Percentiles rank a stretch among this genome's conserved stretches.
phyloP scores from a whole-genome alignment of 1,140 invertebrate genomes.

The Hypsibius dujardini region DNA sequence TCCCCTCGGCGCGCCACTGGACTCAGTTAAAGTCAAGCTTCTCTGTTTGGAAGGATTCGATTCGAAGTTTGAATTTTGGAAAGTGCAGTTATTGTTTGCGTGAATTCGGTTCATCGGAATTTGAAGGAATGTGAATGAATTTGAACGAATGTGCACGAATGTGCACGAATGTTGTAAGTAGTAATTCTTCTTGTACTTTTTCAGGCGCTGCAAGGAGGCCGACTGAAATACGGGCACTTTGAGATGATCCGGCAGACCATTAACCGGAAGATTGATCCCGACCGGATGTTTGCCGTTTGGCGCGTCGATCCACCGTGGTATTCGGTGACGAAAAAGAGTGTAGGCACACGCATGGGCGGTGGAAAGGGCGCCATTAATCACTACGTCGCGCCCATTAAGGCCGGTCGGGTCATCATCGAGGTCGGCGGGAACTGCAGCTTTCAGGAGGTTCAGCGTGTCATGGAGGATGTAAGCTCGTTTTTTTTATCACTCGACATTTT shows the following conservation, averaged over 20 bases:
- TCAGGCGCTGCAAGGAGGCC: conserved; percentile 59
- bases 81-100: too few relatives aligned
- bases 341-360: conserved; percentile 78
- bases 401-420: conserved; percentile 81
- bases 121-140: too few relatives aligned
- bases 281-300: conserved; percentile 82
- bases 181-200: conserved; percentile 22
- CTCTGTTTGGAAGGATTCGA: too few relatives aligned
- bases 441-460: conserved; percentile 46
- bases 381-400: conserved; percentile 79
- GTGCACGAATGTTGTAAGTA: too few relatives aligned
- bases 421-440: conserved; percentile 74
- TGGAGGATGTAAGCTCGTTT: conserved; percentile 26
- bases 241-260: conserved; percentile 67
- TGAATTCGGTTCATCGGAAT: too few relatives aligned
- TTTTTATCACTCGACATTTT: conserved; percentile 15
- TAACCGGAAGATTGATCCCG: conserved; percentile 52
- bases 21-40: too few relatives aligned
- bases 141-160: too few relatives aligned
- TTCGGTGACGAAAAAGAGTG: conserved; percentile 69
- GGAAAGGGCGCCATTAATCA: conserved; percentile 89
- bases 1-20: too few relatives aligned
- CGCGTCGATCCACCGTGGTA: conserved; percentile 85
- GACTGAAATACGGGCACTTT: conserved; percentile 57
- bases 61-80: too few relatives aligned